phyloP scores from a whole-genome alignment of 2,797 vertebrate species.

The Geotrypetes seraphini region DNA sequence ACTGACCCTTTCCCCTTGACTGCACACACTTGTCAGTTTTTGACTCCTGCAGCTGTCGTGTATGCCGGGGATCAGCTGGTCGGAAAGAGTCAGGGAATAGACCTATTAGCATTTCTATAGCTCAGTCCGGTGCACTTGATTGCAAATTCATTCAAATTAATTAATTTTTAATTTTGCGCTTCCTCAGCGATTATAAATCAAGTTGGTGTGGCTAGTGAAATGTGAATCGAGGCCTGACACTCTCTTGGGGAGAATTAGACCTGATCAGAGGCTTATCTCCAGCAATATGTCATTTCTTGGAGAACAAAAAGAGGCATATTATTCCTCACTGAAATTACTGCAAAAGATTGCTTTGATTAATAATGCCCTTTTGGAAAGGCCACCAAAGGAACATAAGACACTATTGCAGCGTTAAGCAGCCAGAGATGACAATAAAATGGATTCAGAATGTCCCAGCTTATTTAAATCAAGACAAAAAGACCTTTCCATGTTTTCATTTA shows the following conservation, averaged over 20 bases:
- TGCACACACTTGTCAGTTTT: constrained; percentile 8
- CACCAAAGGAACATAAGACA: constrained; percentile 1
- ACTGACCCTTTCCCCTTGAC: constrained; percentile 12
- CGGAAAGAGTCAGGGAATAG: constrained; percentile 18
- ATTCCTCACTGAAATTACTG: constrained; percentile 26
- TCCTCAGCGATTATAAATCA: constrained; percentile 53
- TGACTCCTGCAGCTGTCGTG: constrained; percentile 16
- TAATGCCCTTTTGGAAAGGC: constrained; percentile 26
- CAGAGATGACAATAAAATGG: too few relatives aligned
- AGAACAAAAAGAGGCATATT: constrained; percentile 37
- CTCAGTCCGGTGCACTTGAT: constrained; percentile 32
- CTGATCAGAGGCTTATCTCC: constrained; percentile 28
- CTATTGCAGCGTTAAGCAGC: neutral
- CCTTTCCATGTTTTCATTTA: too few relatives aligned
- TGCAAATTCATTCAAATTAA: constrained; percentile 51
- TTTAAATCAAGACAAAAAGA: too few relatives aligned
- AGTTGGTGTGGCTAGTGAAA: constrained; percentile 25
- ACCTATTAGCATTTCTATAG: constrained; percentile 38
- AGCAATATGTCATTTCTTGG: constrained; percentile 39
- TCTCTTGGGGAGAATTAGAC: constrained; percentile 9
- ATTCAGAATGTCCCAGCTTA: too few relatives aligned
- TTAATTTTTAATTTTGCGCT: constrained; percentile 60
- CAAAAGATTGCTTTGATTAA: constrained; percentile 39
- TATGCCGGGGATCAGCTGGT: constrained; percentile 27
- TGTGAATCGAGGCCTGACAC: constrained; percentile 31